Base-by-base conservation (phyloP, 1,140 invertebrate genomes). In the Pseudobourletiella spinata region DNA sequence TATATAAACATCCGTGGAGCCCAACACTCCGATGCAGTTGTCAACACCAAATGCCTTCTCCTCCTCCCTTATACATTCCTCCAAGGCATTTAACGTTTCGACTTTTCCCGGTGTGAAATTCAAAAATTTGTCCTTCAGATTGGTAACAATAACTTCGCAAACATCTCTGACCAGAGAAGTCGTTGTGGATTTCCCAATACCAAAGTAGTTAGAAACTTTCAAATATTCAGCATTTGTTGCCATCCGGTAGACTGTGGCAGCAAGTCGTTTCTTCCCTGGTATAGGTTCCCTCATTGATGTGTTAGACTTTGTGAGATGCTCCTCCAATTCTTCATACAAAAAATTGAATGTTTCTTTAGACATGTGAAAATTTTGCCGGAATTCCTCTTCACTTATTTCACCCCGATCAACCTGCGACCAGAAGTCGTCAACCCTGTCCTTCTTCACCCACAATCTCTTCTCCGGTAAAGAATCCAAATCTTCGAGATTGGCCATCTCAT, bases 161-260 rank as follows among this genome's bases (percentile, higher is more conserved):
- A 66, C 65, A 29, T 66, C 65, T 25, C 44, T 25, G 22, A 66
- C 42, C 4, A 66, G 20, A 18, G 56, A 59, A 3, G 65, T 66
- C 3, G 64, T 62, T 15, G 64, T 66, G 0, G 60, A 63, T 59
- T 66, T 66, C 14, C 60, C 60, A 28, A 66, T 66, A 24, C 60
- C 57, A 57, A 66, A 66, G n/a, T 58, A 55, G 26, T 55, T 66
- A n/a, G 60, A 32, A 1, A 66, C 50, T 6, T 46, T 8, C 18
- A 46, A 46, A 46, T 67, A 67, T 55, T 67, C 65, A 24, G 65
- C 61, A 39, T 67, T 67, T 20, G 56, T 60, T 11, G 61, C 65
- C 18, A 67, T 16, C 22, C 65, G 42, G 46, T 61, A 64, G 18
- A 67, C 48, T 1, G 61, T 64, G n/a, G 59, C 65, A 4, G 65